These are phyloP conservation scores for Hephaestus fuliginosus DNA, from an alignment of 2,797 vertebrate species.

Conservation along the genomic window DNA sequence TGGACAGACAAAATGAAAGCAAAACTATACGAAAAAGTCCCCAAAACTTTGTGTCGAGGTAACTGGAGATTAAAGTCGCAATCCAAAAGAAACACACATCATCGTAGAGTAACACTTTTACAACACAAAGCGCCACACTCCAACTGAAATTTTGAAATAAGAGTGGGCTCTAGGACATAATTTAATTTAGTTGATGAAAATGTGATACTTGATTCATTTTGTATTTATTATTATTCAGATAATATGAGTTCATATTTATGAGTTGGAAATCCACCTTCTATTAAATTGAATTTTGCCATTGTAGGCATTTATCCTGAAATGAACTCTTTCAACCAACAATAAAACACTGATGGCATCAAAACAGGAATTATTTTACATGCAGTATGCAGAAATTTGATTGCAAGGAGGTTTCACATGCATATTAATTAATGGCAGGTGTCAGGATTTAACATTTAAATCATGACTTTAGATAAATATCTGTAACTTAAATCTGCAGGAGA, in stretches of 20 bases:
- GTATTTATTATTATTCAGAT: conserved; percentile 36
- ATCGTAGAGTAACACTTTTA: conserved; percentile 1
- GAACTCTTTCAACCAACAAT: conserved; percentile 26
- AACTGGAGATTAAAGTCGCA: conserved; percentile 19
- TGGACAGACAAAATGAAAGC: conserved; percentile 1
- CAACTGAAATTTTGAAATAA: conserved; percentile 13
- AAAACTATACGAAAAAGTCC: neutral
- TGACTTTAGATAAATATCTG: neutral
- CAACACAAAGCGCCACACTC: conserved; percentile 6
- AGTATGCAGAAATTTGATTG: neutral
- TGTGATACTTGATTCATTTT: conserved; percentile 14
- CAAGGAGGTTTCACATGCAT: conserved; percentile 6
- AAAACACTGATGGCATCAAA: conserved; percentile 11
- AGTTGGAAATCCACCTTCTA: conserved; percentile 28
- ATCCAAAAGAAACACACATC: conserved; percentile 29
- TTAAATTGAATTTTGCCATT: conserved; percentile 24
- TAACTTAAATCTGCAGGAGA: neutral
- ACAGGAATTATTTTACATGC: neutral
- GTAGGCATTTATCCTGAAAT: neutral
- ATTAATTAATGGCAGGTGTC: conserved; percentile 16
- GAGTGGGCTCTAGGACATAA: neutral
- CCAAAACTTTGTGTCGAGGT: neutral
- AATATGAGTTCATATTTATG: conserved; percentile 1
- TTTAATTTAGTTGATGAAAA: conserved; percentile 24
- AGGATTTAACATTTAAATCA: neutral